Conservation (phyloP, 2,797 vertebrate species). For the Peromyscus melanophrys region DNA sequence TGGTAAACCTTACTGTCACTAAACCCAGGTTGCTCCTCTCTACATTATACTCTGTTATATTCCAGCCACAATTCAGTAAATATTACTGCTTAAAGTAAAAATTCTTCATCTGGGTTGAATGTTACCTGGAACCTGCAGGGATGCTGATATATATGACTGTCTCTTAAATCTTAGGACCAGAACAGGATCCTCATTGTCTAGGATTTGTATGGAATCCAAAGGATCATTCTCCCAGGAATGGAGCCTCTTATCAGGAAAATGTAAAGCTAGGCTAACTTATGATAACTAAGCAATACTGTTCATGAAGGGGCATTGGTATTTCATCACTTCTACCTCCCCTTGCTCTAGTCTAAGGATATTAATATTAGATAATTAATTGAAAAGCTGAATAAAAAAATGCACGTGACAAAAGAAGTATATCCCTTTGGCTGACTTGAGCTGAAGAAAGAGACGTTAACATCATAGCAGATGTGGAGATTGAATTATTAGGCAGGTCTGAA, state of each 20-base stretch:
- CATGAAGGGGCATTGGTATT: neutral
- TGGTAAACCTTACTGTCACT: neutral
- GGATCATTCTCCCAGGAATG: neutral
- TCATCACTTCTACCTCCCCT: neutral
- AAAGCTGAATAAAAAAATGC: neutral
- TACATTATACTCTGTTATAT: neutral
- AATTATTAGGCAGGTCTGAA: neutral
- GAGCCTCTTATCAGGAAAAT: neutral
- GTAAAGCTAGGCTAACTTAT: neutral
- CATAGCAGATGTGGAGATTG: constrained; percentile 10
- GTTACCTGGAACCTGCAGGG: neutral
- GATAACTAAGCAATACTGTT: neutral
- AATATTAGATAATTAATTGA: neutral
- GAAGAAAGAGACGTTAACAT: neutral
- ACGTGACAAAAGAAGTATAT: neutral
- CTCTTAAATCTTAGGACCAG: neutral
- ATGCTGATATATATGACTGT: neutral
- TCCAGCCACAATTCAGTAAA: constrained; percentile 5
- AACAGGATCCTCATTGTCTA: neutral
- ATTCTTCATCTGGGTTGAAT: neutral
- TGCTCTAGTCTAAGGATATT: neutral
- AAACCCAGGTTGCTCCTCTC: neutral
- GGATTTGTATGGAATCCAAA: neutral
- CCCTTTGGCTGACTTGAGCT: neutral
- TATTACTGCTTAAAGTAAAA: neutral